Evolutionary conservation across 1,140 invertebrate species (phyloP), one percentile per base, ranked within the genome.

Genomic region (Tetraneura akinire): DNA sequence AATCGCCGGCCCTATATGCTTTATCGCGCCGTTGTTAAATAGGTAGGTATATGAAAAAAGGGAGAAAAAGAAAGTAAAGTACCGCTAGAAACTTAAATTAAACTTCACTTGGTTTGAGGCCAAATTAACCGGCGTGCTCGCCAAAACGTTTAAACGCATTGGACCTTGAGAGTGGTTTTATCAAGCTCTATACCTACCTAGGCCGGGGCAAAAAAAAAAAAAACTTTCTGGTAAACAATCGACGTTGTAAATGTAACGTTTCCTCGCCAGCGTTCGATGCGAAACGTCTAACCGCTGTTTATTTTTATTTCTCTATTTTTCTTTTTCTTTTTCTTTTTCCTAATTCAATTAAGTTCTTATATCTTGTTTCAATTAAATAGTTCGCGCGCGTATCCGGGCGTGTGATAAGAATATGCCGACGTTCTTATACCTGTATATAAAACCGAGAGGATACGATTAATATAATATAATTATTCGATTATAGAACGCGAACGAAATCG

Each of bases 81-180:
- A 51, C 26, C n/a, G n/a, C 18, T 42, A 57, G 71, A 45, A 78
- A 78, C 53, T 78, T 78, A 78, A 78, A 78, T 78, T 78, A 47
- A 62, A 62, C 74, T 45, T 21, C 53, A 26, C 55, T 78, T 78
- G 74, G 74, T 78, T 62, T 78, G 74, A 11, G 74, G 29, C 74
- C 74, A 78, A 78, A 78, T 78, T 78, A 78, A 78, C 74, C 74
- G 55, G 55, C 37, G 29, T 78, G 47, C 55, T 78, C 55, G 74
- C 74, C 74, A 78, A 78, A 78, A 78, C 53, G 71, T 74, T 53
- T 74, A 74, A 74, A 74, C 16, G 73, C 74, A 60, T 78, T 29
- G 74, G 62, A 60, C 74, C 55, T 47, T n/a, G 53, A 60, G 74
- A 60, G 55, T 57, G 74, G 55, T 78, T 78, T 78, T 60, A 62